Evolutionary conservation across 1,140 invertebrate species (phyloP).

Genomic region (Lordiphosa mommai): DNA sequence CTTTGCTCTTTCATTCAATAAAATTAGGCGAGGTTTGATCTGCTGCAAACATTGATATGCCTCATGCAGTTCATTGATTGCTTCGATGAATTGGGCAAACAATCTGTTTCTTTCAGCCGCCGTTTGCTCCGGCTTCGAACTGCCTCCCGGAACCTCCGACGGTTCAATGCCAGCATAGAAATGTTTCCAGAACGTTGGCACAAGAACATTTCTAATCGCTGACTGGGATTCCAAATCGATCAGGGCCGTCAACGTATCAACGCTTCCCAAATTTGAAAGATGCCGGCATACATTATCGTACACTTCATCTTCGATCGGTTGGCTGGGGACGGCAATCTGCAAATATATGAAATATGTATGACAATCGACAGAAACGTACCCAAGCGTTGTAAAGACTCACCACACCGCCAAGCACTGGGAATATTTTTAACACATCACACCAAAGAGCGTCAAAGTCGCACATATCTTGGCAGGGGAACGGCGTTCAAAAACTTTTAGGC

Average conservation of each 20-base stretch:
- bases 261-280: conserved; percentile 29
- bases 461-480: no score
- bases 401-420: conserved; percentile 48
- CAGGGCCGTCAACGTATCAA: conserved; percentile 38
- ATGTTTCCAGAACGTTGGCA: conserved; percentile 67
- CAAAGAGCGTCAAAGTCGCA: conserved; percentile 45
- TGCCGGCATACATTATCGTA: conserved; percentile 48
- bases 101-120: conserved; percentile 33
- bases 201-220: conserved; percentile 47
- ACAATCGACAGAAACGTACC: background rate
- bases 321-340: conserved; percentile 15
- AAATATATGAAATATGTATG: background rate
- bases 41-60: conserved; percentile 31
- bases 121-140: conserved; percentile 10
- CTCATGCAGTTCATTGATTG: conserved; percentile 47
- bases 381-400: conserved; percentile 15
- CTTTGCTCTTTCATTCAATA: conserved; percentile 12
- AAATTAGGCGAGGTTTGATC: conserved; percentile 22
- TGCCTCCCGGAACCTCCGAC: conserved; percentile 3
- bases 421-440: conserved; percentile 48
- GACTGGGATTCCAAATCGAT: conserved; percentile 55
- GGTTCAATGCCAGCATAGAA: conserved; percentile 27
- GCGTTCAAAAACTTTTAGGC: no score
- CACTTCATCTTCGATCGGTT: conserved; percentile 22
- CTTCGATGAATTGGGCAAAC: conserved; percentile 48